A percentile compares a stretch with the other conserved stretches of the same genome.
Conservation (phyloP, 2,113 vertebrate species). For the Gnathonemus longibarbis region DNA sequence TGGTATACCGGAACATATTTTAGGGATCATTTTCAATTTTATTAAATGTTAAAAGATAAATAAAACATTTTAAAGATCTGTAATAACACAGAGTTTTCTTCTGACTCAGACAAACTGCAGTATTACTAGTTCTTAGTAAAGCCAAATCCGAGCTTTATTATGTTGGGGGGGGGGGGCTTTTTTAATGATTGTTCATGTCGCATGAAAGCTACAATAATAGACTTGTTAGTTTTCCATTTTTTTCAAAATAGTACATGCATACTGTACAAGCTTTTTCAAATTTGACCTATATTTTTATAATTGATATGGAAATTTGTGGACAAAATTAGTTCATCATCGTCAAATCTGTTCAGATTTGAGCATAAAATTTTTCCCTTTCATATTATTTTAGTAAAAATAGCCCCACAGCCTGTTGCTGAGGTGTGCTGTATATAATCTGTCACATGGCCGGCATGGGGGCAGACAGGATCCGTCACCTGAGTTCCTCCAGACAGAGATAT, state of each 20-base stretch:
- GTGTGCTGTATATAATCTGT: not conserved
- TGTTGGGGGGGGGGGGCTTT: not conserved
- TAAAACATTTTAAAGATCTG: not conserved
- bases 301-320: not conserved
- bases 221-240: not conserved
- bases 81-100: not conserved
- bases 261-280: not conserved
- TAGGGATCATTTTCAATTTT: not conserved
- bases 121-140: not conserved
- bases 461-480: not conserved
- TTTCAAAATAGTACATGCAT: not conserved
- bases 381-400: not conserved
- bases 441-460: not conserved
- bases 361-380: not conserved
- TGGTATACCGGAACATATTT: not conserved
- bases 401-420: not conserved
- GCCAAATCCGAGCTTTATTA: not conserved
- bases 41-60: not conserved
- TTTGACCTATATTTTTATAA: not conserved
- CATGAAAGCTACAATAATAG: not conserved
- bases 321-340: not conserved
- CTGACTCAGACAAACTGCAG: not conserved
- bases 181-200: not conserved
- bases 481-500: not conserved
- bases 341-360: not conserved